Evolutionary conservation across 1,140 invertebrate species (phyloP).

Genomic region (Caenorhabditis brenneri): DNA sequence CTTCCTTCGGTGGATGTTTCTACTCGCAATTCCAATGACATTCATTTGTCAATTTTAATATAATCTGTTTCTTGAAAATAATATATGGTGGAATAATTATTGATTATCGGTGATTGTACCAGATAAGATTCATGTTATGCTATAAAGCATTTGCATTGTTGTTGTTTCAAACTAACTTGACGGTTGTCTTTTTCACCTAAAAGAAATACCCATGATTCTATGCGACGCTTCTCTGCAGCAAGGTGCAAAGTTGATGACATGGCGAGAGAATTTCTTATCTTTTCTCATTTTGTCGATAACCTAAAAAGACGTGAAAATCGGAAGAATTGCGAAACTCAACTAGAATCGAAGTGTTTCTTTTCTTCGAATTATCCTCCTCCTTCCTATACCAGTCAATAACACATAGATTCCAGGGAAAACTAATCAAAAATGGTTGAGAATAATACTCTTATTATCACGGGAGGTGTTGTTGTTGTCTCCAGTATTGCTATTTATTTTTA

Average conservation of each 20-base stretch:
- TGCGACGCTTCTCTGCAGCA: not conserved
- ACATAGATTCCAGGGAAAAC: not conserved
- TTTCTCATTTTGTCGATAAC: not conserved
- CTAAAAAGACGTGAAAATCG: conserved; percentile 19
- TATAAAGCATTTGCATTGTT: not conserved
- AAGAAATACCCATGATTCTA: not conserved
- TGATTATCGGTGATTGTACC: not conserved
- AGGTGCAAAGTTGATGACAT: not conserved
- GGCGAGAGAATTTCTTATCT: not conserved
- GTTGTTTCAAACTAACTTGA: not conserved
- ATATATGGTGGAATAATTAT: not conserved
- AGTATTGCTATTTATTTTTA: conserved; percentile 44
- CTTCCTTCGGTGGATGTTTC: conserved; percentile 38
- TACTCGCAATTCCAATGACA: conserved; percentile 40
- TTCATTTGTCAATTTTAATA: not conserved
- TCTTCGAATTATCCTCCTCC: not conserved
- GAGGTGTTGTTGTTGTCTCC: conserved; percentile 38
- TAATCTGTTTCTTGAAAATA: not conserved
- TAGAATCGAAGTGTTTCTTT: not conserved
- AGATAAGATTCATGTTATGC: not conserved
- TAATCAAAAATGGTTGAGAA: conserved; percentile 38
- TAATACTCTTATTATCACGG: conserved; percentile 22
- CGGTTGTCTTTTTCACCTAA: not conserved
- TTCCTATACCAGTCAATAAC: not conserved
- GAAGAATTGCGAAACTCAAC: not conserved